Evolutionary conservation across 1,140 invertebrate genomes (phyloP).

Genomic region (Cepaea nemoralis): DNA sequence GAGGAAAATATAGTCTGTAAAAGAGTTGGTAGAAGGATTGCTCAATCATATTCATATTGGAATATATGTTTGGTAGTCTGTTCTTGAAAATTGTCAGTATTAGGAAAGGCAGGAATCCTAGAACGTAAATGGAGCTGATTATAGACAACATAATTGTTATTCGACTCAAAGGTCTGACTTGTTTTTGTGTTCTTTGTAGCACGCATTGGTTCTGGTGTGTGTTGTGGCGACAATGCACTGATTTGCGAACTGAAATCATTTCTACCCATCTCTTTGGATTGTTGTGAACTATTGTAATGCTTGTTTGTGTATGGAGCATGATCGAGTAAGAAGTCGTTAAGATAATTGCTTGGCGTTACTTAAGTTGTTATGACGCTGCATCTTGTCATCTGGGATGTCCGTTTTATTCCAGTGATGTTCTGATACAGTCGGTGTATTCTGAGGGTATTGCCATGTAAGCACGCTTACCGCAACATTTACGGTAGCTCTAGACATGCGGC

Average conservation of each 20-base stretch:
- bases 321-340: too few species aligned
- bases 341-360: too few species aligned
- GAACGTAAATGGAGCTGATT: constrained; percentile 51
- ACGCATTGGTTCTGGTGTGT: background rate
- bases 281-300: background rate
- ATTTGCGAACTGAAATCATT: background rate
- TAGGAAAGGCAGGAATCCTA: constrained; percentile 54
- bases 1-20: constrained; percentile 52
- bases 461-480: too few species aligned
- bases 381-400: too few species aligned
- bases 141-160: constrained; percentile 54
- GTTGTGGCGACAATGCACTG: background rate
- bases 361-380: too few species aligned
- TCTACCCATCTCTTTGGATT: background rate
- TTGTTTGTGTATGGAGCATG: background rate
- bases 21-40: constrained; percentile 42
- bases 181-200: background rate
- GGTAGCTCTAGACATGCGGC: too few species aligned
- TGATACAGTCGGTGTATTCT: too few species aligned
- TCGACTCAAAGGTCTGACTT: background rate
- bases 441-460: too few species aligned
- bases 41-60: constrained; percentile 28
- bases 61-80: constrained; percentile 38
- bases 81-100: constrained; percentile 46
- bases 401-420: too few species aligned